phyloP scores from a whole-genome alignment of 2,797 vertebrate genomes.

The Crypturellus tataupa region DNA sequence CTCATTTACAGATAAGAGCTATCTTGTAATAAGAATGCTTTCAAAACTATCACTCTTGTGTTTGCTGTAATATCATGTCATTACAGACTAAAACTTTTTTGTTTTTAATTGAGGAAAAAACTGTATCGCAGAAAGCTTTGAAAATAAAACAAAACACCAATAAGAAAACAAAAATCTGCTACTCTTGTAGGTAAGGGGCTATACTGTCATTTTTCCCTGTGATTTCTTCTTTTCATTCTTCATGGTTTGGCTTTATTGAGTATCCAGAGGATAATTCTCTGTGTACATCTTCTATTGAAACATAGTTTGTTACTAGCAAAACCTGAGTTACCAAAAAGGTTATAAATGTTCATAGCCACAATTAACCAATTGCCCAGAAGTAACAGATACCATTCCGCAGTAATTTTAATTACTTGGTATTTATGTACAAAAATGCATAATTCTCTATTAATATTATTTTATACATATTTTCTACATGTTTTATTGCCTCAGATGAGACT shows the following conservation, averaged over 20 bases:
- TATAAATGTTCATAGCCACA: background rate
- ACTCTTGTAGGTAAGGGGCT: background rate
- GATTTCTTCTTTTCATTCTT: background rate
- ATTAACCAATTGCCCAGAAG: background rate
- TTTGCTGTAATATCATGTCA: background rate
- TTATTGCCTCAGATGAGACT: background rate
- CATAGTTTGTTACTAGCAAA: slow-evolving; percentile 14
- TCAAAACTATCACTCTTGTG: background rate
- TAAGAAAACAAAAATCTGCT: background rate
- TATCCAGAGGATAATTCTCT: background rate
- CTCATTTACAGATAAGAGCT: background rate
- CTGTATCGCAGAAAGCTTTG: background rate
- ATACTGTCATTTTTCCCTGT: background rate
- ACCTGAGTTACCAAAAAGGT: background rate
- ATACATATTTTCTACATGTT: background rate
- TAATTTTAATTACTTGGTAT: background rate
- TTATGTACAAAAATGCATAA: background rate
- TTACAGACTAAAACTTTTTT: background rate
- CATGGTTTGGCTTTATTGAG: background rate
- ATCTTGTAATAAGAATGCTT: background rate
- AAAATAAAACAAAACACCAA: background rate
- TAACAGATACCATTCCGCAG: background rate
- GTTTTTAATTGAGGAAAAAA: background rate
- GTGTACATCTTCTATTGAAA: background rate
- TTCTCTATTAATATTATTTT: background rate